These are phyloP conservation scores for Megathymus violae DNA, from an alignment of 1,140 invertebrate species.

Conservation along the genomic window DNA sequence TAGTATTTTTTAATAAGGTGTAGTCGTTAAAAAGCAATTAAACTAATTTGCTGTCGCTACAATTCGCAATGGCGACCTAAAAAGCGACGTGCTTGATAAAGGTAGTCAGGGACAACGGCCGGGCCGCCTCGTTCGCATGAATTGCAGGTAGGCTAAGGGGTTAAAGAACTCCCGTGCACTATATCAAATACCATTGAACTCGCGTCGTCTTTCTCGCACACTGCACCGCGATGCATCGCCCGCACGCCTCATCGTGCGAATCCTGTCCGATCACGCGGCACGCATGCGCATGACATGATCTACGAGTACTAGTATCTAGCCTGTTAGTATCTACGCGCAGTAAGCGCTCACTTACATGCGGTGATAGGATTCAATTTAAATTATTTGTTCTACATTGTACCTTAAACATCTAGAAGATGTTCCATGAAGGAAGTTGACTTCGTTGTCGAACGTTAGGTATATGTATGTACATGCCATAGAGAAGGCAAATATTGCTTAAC, in stretches of 20 bases:
- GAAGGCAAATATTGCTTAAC: not conserved
- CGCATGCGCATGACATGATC: constrained; percentile 77
- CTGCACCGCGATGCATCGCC: constrained; percentile 67
- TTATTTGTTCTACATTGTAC: constrained; percentile 7
- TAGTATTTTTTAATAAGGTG: too few species aligned
- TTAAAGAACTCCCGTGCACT: constrained; percentile 84
- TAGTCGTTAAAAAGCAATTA: too few species aligned
- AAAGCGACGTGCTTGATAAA: constrained; percentile 78
- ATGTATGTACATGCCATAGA: too few species aligned
- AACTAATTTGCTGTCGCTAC: constrained; percentile 59
- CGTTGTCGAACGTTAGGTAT: too few species aligned
- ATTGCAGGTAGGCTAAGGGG: constrained; percentile 84
- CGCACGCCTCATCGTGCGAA: constrained; percentile 75
- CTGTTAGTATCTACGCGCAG: constrained; percentile 26
- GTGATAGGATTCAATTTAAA: not conserved
- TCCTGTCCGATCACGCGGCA: constrained; percentile 77
- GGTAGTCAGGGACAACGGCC: constrained; percentile 80
- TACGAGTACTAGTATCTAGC: constrained; percentile 31
- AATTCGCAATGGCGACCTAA: constrained; percentile 68
- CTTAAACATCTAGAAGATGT: too few species aligned
- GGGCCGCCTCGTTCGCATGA: constrained; percentile 79
- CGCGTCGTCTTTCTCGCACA: constrained; percentile 65
- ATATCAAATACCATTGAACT: constrained; percentile 85
- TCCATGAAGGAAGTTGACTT: too few species aligned
- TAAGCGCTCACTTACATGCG: constrained; percentile 25